phyloP scores from a whole-genome alignment of 2,888 invertebrate genomes.

The Caenorhabditis wallacei region DNA sequence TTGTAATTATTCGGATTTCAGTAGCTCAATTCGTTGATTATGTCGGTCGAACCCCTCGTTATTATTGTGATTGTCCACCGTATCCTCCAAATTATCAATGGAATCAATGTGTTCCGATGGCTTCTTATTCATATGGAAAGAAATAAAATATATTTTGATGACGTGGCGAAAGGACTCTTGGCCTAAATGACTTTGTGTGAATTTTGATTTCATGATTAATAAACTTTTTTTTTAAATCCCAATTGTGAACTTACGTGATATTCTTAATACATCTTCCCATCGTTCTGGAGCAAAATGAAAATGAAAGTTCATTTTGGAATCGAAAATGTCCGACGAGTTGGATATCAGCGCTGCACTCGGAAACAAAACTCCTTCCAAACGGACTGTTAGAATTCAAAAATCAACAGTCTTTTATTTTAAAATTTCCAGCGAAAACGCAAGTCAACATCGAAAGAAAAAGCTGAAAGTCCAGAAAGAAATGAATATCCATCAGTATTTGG shows the following conservation, averaged over 20 bases:
- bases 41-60: constrained; percentile 29
- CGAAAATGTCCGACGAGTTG: constrained; percentile 22
- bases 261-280: background rate
- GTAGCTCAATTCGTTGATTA: constrained; percentile 39
- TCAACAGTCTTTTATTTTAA: background rate
- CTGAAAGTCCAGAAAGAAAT: constrained; percentile 2
- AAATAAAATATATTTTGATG: background rate
- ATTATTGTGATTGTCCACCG: constrained; percentile 55
- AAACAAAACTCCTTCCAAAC: constrained; percentile 15
- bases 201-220: background rate
- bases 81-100: constrained; percentile 58
- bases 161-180: background rate
- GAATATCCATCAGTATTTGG: constrained; percentile 38
- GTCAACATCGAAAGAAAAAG: constrained; percentile 15
- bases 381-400: constrained; percentile 6
- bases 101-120: constrained; percentile 37
- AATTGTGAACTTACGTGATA: background rate
- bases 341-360: constrained; percentile 32
- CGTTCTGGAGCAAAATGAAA: background rate
- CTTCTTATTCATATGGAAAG: constrained; percentile 3
- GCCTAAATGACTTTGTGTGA: constrained; percentile 1
- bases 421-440: constrained; percentile 29
- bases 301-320: background rate
- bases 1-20: background rate
- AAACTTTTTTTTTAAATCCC: background rate